A percentile compares a stretch with the other conserved stretches of the same genome.
phyloP scores from a whole-genome alignment of 2,113 vertebrate species.

The Mustelus asterias region DNA sequence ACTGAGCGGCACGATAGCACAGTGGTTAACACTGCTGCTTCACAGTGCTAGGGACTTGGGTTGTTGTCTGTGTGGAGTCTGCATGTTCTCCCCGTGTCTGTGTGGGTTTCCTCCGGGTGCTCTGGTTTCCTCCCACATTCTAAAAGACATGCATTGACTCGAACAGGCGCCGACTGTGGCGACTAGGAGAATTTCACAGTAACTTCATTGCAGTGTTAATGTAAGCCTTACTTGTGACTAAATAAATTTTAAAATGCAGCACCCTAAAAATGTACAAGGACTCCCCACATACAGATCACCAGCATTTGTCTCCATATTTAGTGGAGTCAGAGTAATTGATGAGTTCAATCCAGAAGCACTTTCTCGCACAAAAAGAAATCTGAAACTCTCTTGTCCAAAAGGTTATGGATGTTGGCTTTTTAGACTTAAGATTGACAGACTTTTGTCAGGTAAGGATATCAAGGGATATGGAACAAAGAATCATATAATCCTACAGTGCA shows the following conservation, averaged over 20 bases:
- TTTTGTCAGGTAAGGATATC: background rate
- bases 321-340: background rate
- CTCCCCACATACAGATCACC: background rate
- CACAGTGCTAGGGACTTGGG: too few species aligned
- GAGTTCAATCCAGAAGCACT: background rate
- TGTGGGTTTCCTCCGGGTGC: too few species aligned
- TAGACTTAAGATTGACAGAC: background rate
- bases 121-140: too few species aligned
- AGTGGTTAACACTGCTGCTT: too few species aligned
- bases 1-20: background rate
- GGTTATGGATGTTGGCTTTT: background rate
- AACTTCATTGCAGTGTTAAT: too few species aligned
- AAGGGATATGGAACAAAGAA: background rate
- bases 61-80: too few species aligned
- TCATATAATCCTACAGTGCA: too few species aligned
- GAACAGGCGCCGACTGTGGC: too few species aligned
- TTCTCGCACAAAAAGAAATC: background rate
- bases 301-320: background rate
- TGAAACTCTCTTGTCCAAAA: background rate
- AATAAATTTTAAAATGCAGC: background rate
- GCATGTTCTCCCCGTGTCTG: too few species aligned
- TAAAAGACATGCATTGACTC: too few species aligned
- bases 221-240: too few species aligned
- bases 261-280: background rate
- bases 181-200: too few species aligned